Conservation (phyloP, 2,888 invertebrate species). For the Podotricha telesiphe region DNA sequence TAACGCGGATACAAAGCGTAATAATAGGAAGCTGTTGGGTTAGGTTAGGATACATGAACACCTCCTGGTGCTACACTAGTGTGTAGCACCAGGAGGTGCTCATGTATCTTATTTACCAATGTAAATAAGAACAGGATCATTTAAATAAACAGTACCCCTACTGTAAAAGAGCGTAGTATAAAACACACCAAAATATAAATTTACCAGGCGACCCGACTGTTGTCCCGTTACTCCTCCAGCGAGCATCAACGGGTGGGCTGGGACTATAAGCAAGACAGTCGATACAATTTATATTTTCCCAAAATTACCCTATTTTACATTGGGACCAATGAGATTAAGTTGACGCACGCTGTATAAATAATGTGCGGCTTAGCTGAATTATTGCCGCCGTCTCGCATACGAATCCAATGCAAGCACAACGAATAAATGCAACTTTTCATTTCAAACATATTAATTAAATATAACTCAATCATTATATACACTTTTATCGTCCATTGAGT, state of each 20-base stretch:
- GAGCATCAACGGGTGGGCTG: not conserved
- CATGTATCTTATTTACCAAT: too few species aligned
- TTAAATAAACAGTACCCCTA: conserved; percentile 22
- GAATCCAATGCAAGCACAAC: not conserved
- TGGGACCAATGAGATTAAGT: conserved; percentile 13
- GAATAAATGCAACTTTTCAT: not conserved
- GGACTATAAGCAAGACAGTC: not conserved
- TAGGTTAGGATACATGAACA: not conserved
- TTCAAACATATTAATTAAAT: not conserved
- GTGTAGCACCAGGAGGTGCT: too few species aligned
- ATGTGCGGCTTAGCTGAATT: conserved; percentile 25
- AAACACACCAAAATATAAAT: conserved; percentile 24
- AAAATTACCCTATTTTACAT: conserved; percentile 14
- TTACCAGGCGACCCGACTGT: not conserved
- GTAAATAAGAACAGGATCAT: conserved; percentile 19
- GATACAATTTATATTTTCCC: conserved; percentile 27
- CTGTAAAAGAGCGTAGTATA: conserved; percentile 13
- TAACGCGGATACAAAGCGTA: not conserved
- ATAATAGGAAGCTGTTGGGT: not conserved
- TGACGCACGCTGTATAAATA: conserved; percentile 15
- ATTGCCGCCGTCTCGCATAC: not conserved
- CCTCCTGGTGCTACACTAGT: not conserved
- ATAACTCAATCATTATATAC: not conserved
- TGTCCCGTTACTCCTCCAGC: not conserved
- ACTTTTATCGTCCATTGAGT: too few species aligned